These are phyloP conservation scores for Synergus umbraculus DNA, from an alignment of 2,888 invertebrate genomes.

Conservation along the genomic window DNA sequence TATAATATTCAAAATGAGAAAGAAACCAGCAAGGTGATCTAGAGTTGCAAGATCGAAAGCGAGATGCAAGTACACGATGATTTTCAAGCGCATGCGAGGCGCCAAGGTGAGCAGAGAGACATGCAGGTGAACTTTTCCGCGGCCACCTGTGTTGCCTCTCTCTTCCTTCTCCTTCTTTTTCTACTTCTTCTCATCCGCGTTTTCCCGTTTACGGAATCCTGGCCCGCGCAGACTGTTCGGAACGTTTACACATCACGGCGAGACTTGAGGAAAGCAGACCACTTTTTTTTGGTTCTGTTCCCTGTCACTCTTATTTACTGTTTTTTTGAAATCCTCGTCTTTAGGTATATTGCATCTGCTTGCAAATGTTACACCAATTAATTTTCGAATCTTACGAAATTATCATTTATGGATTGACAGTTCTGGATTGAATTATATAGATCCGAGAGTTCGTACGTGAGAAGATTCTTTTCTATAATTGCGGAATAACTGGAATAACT, in stretches of 20 bases:
- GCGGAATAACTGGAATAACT: too few species aligned
- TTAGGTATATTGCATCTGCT: neutral
- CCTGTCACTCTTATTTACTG: neutral
- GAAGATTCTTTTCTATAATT: too few species aligned
- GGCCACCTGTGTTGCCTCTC: slow-evolving; percentile 63
- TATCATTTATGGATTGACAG: neutral
- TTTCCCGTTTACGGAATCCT: slow-evolving; percentile 53
- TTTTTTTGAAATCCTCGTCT: neutral
- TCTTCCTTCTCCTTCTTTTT: slow-evolving; percentile 31
- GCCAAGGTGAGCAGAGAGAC: slow-evolving; percentile 51
- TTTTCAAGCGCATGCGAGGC: slow-evolving; percentile 50
- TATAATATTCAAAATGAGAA: slow-evolving; percentile 43
- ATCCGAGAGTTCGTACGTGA: neutral
- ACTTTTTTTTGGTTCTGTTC: neutral
- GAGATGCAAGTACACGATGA: slow-evolving; percentile 39
- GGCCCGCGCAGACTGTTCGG: neutral
- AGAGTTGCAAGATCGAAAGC: slow-evolving; percentile 48
- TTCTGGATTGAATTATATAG: neutral
- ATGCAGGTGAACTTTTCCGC: slow-evolving; percentile 67
- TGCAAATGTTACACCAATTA: neutral
- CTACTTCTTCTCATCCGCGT: slow-evolving; percentile 51
- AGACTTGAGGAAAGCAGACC: neutral
- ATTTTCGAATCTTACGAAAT: too few species aligned
- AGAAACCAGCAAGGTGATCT: slow-evolving; percentile 37
- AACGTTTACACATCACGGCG: neutral